A percentile compares a stretch with the other conserved stretches of the same genome.
These are phyloP conservation scores for Chrysaora quinquecirrha DNA, from an alignment of 30 jellyfish, hydroid and myxozoan genomes.

Conservation along the genomic window DNA sequence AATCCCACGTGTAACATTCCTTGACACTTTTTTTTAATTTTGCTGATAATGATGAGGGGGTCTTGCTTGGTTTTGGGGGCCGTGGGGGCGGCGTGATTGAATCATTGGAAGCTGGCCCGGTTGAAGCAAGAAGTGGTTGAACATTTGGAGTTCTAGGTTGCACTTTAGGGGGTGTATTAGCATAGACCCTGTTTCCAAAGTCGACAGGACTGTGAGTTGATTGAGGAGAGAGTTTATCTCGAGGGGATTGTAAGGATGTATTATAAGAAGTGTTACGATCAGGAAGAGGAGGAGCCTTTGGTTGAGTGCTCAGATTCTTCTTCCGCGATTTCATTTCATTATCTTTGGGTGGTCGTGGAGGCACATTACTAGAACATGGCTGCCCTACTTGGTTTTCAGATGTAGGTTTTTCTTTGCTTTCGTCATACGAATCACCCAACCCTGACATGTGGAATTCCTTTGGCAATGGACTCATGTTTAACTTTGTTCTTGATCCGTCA, in stretches of 20 bases:
- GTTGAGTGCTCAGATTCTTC: neutral
- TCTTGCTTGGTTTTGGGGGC: conserved; percentile 58
- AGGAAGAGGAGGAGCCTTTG: conserved; percentile 63
- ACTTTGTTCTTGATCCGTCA: conserved; percentile 28
- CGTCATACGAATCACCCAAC: neutral
- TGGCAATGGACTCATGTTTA: conserved; percentile 57
- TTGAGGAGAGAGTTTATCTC: neutral
- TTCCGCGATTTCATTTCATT: conserved; percentile 1
- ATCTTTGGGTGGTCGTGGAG: conserved; percentile 61
- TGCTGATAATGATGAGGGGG: neutral
- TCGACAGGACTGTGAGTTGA: neutral
- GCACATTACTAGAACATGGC: no score
- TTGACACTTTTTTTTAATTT: neutral
- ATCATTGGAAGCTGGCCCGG: neutral
- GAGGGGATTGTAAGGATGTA: neutral
- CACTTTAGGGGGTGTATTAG: conserved; percentile 63
- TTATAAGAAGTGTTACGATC: conserved; percentile 28
- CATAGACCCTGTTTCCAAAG: neutral
- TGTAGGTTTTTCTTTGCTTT: no score
- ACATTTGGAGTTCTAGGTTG: conserved; percentile 58
- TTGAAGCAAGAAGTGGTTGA: conserved; percentile 3
- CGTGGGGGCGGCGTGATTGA: conserved; percentile 55
- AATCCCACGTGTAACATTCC: conserved; percentile 54
- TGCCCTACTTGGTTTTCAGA: no score
- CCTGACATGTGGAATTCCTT: conserved; percentile 39